Evolutionary conservation across 2,797 vertebrate species (phyloP), one percentile per base, ranked within the genome.

Genomic region (Natrix natrix): DNA sequence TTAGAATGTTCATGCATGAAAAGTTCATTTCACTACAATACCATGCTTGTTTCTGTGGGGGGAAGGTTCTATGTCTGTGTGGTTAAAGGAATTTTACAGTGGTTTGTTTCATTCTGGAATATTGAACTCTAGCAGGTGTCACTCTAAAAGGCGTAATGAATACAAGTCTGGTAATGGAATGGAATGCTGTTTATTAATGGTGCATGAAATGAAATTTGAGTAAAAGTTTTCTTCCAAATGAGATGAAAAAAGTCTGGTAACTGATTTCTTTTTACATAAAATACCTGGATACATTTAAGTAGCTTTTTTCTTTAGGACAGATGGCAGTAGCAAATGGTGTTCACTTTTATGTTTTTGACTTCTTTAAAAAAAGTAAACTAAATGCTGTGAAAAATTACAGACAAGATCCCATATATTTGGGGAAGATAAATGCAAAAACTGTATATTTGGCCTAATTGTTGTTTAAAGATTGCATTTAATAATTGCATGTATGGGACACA

Each of bases 21-120:
- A 37, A 66, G 66, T 89, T 86, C 57, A 89, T 89, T 89, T 93
- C 61, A 32, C 17, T 63, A 86, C 89, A 63, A 91, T 91, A 52
- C 90, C 57, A 56, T 91, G 52, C 59, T 63, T 66, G 54, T n/a
- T 66, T 66, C 12, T 13, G 61, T 66, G 28, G 11, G 61, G 61
- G n/a, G 12, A n/a, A 66, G 26, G 26, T 66, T 37, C 17, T 63
- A 22, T 20, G 48, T 17, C 16, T 63, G 57, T 13, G 87, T 56
- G 26, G 12, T 1, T 91, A 56, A 55, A 37, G 37, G 37, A 7
- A 43, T 91, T 83, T 74, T n/a, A 69, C n/a, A 12, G 32, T 52
- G 54, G 28, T 90, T 89, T 83, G 52, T 86, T 83, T 86, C 60
- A 88, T 91, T 78, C 55, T n/a, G 86, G 56, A 91, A 54, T 61